A percentile compares a stretch with the other conserved stretches of the same genome.
These are phyloP conservation scores for Aldrovandia affinis DNA, from an alignment of 2,797 vertebrate species.

Conservation along the genomic window DNA sequence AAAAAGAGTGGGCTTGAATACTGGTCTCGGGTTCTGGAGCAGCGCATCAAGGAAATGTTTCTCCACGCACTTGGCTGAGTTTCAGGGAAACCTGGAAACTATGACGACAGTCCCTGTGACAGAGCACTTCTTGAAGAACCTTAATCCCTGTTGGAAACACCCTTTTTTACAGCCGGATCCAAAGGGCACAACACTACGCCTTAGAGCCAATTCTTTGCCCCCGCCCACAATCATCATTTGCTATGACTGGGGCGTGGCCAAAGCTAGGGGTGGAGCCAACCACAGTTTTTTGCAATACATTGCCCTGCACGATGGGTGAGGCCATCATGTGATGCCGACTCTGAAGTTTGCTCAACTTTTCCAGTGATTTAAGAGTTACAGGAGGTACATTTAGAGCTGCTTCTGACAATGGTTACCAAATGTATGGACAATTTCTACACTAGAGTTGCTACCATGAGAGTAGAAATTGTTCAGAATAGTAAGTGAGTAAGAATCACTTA, in stretches of 20 bases:
- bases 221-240: neutral
- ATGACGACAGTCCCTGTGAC: slow-evolving; percentile 10
- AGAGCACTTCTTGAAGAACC: neutral
- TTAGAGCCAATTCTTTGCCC: neutral
- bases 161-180: neutral
- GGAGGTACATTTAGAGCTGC: slow-evolving; percentile 19
- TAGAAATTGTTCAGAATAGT: too few relatives aligned
- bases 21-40: neutral
- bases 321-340: slow-evolving; percentile 27
- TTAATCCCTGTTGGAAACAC: neutral
- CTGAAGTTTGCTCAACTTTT: neutral
- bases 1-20: neutral
- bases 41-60: neutral
- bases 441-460: too few relatives aligned
- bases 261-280: neutral
- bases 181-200: neutral
- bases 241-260: neutral
- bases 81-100: slow-evolving; percentile 24
- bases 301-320: neutral
- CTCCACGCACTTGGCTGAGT: neutral
- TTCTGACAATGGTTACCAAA: neutral
- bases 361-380: neutral
- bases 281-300: neutral
- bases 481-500: too few relatives aligned
- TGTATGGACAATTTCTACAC: too few relatives aligned